Evolutionary conservation across 2,888 invertebrate genomes (phyloP).

Genomic region (Campoplex nolae): DNA sequence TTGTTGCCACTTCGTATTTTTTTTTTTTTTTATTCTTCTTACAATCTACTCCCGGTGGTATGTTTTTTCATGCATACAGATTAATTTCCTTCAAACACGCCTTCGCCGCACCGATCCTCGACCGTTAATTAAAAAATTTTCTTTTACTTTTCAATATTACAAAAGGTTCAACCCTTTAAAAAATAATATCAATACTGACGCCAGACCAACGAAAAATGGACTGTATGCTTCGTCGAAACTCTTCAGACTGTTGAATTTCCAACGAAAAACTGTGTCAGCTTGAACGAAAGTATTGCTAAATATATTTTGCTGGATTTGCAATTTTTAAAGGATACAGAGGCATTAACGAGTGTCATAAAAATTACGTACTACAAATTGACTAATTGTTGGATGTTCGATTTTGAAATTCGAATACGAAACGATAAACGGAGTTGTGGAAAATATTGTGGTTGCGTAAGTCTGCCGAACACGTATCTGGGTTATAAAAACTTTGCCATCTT

Average conservation of each 20-base stretch:
- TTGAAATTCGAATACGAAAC: slow-evolving; percentile 65
- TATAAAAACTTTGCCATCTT: slow-evolving; percentile 8
- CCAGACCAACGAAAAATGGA: slow-evolving; percentile 42
- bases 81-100: slow-evolving; percentile 40
- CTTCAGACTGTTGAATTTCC: slow-evolving; percentile 50
- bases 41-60: slow-evolving; percentile 20
- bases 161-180: neutral
- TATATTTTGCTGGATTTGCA: slow-evolving; percentile 52
- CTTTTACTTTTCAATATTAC: neutral
- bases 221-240: slow-evolving; percentile 44
- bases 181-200: slow-evolving; percentile 25
- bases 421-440: neutral
- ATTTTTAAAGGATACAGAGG: slow-evolving; percentile 5
- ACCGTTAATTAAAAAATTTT: slow-evolving; percentile 10
- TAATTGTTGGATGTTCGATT: slow-evolving; percentile 61
- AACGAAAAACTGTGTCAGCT: slow-evolving; percentile 16
- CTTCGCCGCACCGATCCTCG: neutral
- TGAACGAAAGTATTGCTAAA: slow-evolving; percentile 28
- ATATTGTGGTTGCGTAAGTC: slow-evolving; percentile 42
- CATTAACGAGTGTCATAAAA: slow-evolving; percentile 14
- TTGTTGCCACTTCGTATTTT: neutral
- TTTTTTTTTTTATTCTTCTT: slow-evolving; percentile 21
- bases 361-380: slow-evolving; percentile 1
- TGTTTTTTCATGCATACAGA: slow-evolving; percentile 8
- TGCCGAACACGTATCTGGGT: slow-evolving; percentile 26